These are phyloP conservation scores for Strigamia transsilvanica DNA, from an alignment of 2,888 invertebrate species.

Conservation along the genomic window DNA sequence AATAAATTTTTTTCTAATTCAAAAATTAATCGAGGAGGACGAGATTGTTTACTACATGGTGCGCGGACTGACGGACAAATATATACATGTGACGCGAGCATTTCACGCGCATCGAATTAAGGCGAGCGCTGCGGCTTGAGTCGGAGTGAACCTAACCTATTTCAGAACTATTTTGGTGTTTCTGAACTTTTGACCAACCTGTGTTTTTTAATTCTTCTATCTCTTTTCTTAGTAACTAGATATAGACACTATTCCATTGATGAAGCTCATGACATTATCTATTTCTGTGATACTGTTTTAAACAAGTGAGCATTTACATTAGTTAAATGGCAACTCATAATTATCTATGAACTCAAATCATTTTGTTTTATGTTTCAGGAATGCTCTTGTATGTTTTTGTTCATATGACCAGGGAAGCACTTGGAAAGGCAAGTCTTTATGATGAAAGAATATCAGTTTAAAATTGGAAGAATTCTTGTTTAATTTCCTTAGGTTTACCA, in stretches of 20 bases:
- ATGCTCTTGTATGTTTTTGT: background rate
- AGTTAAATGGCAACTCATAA: background rate
- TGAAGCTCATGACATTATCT: constrained; percentile 11
- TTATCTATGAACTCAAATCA: background rate
- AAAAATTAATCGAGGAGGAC: too few species aligned
- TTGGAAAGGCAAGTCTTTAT: background rate
- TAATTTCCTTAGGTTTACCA: background rate
- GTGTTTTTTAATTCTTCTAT: background rate
- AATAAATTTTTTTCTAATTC: too few species aligned
- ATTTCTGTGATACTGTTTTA: background rate
- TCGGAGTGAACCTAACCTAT: too few species aligned
- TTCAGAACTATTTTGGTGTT: too few species aligned
- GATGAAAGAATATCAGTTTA: background rate
- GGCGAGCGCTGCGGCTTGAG: too few species aligned
- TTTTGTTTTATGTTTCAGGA: background rate
- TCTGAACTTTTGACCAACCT: too few species aligned
- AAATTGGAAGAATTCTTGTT: background rate
- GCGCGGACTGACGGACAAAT: too few species aligned
- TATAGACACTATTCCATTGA: background rate
- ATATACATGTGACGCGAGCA: too few species aligned
- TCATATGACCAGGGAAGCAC: background rate
- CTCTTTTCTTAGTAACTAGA: background rate
- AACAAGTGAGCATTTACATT: background rate
- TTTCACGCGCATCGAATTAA: too few species aligned
- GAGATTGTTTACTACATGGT: too few species aligned